Evolutionary conservation across 2,113 vertebrate species (phyloP).

Genomic region (Poicephalus gulielmi): DNA sequence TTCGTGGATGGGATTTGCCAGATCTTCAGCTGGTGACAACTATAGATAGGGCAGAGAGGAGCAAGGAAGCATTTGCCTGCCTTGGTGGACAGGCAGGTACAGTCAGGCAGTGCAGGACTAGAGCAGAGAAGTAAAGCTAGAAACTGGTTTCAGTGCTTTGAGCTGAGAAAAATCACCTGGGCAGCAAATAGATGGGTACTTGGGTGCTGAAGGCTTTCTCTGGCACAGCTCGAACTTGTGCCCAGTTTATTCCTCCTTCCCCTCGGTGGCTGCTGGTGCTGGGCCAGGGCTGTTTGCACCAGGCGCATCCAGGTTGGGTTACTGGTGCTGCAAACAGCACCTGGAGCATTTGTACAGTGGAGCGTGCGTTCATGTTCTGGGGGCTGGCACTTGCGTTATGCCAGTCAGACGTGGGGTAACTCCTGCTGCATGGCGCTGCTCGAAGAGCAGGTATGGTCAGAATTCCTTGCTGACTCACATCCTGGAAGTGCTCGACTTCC

Average conservation of each 20-base stretch:
- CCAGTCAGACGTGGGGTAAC: rapidly evolving
- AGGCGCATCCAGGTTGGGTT: rapidly evolving
- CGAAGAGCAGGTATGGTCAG: not conserved
- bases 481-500: not conserved
- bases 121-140: not conserved
- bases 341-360: not conserved
- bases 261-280: not conserved
- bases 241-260: not conserved
- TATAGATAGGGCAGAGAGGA: not conserved
- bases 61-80: not conserved
- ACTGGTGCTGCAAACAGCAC: not conserved
- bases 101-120: not conserved
- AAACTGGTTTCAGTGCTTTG: not conserved
- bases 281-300: not conserved
- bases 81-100: rapidly evolving
- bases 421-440: not conserved
- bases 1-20: not conserved
- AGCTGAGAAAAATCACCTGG: not conserved
- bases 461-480: not conserved
- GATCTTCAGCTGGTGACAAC: not conserved
- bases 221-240: not conserved
- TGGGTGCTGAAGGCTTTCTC: not conserved
- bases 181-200: not conserved
- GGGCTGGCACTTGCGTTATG: rapidly evolving
- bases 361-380: rapidly evolving